These are phyloP conservation scores for Eurystomus gularis DNA, from an alignment of 2,113 vertebrate genomes.

Conservation along the genomic window DNA sequence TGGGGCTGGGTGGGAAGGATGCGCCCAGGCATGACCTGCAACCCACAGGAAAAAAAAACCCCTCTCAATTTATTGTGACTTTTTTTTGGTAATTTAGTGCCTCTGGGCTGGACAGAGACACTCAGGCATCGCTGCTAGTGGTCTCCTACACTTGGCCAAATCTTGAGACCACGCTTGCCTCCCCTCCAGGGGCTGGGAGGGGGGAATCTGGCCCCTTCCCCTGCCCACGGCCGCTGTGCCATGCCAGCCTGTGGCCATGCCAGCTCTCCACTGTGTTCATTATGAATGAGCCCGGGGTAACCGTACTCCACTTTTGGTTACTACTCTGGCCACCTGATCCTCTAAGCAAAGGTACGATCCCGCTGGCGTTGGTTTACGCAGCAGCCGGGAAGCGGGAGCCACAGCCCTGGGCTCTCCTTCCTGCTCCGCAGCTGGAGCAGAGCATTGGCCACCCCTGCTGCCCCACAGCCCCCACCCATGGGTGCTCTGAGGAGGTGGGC, in stretches of 20 bases:
- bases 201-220: background rate
- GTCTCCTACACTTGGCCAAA: accelerated
- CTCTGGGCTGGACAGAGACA: accelerated
- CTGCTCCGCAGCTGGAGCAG: accelerated
- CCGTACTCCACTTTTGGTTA: conserved; percentile 16
- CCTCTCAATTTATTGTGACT: background rate
- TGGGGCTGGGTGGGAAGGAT: background rate
- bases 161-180: background rate
- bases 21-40: accelerated
- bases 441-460: background rate
- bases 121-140: background rate
- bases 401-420: background rate
- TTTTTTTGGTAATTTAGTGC: too few relatives aligned
- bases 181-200: background rate
- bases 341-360: background rate
- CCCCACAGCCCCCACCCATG: background rate
- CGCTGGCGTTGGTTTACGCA: background rate
- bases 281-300: conserved; percentile 28
- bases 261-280: background rate
- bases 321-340: background rate
- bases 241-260: accelerated
- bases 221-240: accelerated
- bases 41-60: background rate
- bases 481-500: accelerated
- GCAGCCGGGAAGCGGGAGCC: background rate